Percentiles rank a stretch among this genome's conserved stretches.
Evolutionary conservation across 2,797 vertebrate genomes (phyloP).

Genomic region (Argyrosomus regius): DNA sequence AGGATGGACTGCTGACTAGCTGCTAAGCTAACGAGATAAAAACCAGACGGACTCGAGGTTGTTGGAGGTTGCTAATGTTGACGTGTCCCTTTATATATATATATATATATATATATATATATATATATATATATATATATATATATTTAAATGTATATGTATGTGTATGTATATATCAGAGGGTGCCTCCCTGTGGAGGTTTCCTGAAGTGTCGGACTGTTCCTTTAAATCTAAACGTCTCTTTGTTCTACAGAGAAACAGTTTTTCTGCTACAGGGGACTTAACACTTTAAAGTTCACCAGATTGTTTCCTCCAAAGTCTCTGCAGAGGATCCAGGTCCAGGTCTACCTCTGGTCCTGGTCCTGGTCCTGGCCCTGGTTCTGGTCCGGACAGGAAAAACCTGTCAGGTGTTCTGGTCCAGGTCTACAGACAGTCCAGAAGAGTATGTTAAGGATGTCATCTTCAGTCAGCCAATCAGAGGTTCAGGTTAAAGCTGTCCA

Average conservation of each 20-base stretch:
- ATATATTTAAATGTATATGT: too few species aligned
- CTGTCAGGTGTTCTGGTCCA: conserved; percentile 11
- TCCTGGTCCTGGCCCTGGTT: conserved; percentile 15
- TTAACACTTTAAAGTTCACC: conserved; percentile 61
- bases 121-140: too few species aligned
- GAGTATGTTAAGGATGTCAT: background rate
- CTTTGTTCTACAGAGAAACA: conserved; percentile 26
- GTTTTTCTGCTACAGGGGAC: conserved; percentile 57
- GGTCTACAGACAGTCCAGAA: background rate
- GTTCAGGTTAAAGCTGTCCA: background rate
- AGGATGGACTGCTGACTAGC: background rate
- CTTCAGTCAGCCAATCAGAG: conserved; percentile 8
- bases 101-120: too few species aligned
- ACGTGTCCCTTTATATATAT: too few species aligned
- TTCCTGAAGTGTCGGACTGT: conserved; percentile 23
- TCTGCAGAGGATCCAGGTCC: conserved; percentile 19
- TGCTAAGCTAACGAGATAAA: background rate
- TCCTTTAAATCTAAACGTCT: conserved; percentile 62
- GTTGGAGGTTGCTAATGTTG: background rate
- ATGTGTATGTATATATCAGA: too few species aligned
- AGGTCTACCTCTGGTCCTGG: conserved; percentile 27
- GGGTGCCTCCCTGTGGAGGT: conserved; percentile 13
- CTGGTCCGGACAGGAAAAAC: background rate
- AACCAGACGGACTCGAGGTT: too few species aligned
- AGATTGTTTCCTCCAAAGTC: conserved; percentile 31